A percentile compares a stretch with the other conserved stretches of the same genome.
Evolutionary conservation across 2,888 invertebrate genomes (phyloP).

Genomic region (Synergus gifuensis): DNA sequence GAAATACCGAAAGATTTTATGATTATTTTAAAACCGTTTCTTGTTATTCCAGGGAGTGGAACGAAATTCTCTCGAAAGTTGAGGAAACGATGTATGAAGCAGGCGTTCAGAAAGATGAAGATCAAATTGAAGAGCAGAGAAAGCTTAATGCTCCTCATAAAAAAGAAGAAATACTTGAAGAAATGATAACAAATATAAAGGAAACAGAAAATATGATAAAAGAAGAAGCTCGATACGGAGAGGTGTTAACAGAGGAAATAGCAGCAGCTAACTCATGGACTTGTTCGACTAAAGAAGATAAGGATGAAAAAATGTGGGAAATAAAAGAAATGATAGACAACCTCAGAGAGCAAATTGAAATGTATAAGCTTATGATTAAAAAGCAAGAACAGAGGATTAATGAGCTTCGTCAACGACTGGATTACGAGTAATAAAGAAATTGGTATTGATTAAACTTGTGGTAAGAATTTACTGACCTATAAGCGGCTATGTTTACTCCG

Average conservation of each 20-base stretch:
- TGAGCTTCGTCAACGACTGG: too few relatives aligned
- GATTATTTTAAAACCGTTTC: too few relatives aligned
- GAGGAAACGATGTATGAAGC: too few relatives aligned
- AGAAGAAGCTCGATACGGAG: constrained; percentile 57
- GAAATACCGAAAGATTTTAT: too few relatives aligned
- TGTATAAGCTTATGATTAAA: constrained; percentile 52
- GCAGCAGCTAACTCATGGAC: constrained; percentile 55
- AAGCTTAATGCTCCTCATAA: neutral
- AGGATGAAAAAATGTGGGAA: constrained; percentile 56
- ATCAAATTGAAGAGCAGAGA: too few relatives aligned
- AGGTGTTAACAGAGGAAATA: constrained; percentile 56
- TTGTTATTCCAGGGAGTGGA: too few relatives aligned
- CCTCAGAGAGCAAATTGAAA: constrained; percentile 54
- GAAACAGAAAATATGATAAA: constrained; percentile 59
- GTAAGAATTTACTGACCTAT: constrained; percentile 79
- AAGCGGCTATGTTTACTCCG: constrained; percentile 90
- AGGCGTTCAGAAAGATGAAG: too few relatives aligned
- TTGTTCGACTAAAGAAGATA: constrained; percentile 50
- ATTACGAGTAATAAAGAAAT: too few relatives aligned
- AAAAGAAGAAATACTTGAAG: constrained; percentile 44
- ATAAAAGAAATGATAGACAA: constrained; percentile 57
- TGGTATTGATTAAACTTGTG: neutral
- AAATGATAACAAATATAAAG: constrained; percentile 52
- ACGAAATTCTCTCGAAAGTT: too few relatives aligned
- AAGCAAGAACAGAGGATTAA: constrained; percentile 52